Base-by-base conservation (phyloP, 2,797 vertebrate genomes). In the Enteromius viviparus region DNA sequence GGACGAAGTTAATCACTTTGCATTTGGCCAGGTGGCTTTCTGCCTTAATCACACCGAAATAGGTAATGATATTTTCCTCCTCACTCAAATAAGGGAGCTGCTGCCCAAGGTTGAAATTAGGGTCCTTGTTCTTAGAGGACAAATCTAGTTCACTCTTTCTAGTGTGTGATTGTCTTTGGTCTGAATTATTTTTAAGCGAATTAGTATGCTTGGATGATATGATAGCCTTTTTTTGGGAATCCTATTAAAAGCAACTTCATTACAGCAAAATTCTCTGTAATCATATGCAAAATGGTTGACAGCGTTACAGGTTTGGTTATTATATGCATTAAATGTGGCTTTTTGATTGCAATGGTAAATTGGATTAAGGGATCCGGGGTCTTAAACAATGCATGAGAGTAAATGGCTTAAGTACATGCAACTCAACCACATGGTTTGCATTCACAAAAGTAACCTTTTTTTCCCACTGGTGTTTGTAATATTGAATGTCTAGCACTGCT, bases 221-320 rank as follows among this genome's bases (percentile, higher is more conserved):
- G 47, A 84, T 86, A 89, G 91, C 90, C 92, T 91, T 92, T 29
- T 62, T 58, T 91, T 93, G 92, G 85, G 90, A 94, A 94, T 94
- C 92, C 92, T 90, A 93, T 94, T 94, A 93, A 91, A 92, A 82
- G 88, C 89, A 89, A 90, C 92, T 93, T 92, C 92, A 91, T 93
- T 90, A 90, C 49, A 71, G 69, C 82, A 34, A 89, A 81, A 85
- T 84, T 85, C 79, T 65, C 86, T 75, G 78, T 92, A 94, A 94
- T 93, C 90, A 91, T 87, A 92, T 91, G 92, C 90, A 90, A 78
- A 90, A 88, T 76, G 84, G 87, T 86, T 84, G 12, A 86, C 85
- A 19, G 84, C 78, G 80, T 89, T 87, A 76, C 74, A 86, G 89
- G 85, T 82, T 85, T 42, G 85, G 88, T 89, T 90, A 90, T 93